These are phyloP conservation scores for Heterochromis multidens DNA, from an alignment of 2,113 vertebrate genomes.

Conservation along the genomic window DNA sequence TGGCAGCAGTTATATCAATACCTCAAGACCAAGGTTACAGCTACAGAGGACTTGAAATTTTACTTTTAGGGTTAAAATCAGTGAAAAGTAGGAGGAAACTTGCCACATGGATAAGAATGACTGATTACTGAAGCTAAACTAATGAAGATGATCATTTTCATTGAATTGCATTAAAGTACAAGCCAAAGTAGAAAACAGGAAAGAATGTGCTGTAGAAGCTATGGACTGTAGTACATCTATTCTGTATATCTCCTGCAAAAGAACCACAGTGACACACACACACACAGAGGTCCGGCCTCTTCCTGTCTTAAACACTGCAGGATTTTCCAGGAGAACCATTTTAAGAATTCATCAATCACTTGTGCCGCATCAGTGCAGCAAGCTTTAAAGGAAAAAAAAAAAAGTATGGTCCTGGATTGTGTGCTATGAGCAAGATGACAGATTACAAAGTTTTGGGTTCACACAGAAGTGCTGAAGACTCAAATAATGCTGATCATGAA, in stretches of 20 bases:
- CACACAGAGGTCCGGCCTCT: background rate
- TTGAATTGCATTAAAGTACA: background rate
- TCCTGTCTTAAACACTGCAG: background rate
- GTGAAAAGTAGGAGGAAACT: background rate
- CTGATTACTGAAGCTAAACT: background rate
- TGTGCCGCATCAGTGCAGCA: constrained; percentile 6
- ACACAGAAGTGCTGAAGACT: background rate
- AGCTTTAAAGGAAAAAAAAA: background rate
- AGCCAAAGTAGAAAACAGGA: background rate
- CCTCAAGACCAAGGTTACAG: background rate
- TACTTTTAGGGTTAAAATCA: background rate
- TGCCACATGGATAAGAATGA: background rate
- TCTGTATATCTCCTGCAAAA: background rate
- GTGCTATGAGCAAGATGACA: background rate
- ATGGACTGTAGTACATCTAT: background rate
- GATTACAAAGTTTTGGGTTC: background rate
- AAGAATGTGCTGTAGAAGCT: background rate
- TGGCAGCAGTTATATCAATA: background rate
- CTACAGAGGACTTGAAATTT: background rate
- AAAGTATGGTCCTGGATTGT: background rate
- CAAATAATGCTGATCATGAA: background rate
- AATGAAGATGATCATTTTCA: background rate
- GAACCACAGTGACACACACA: background rate
- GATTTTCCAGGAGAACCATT: constrained; percentile 1
- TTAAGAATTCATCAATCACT: constrained; percentile 26